Evolutionary conservation across 2,888 invertebrate species (phyloP).

Genomic region (Rhingia rostrata): DNA sequence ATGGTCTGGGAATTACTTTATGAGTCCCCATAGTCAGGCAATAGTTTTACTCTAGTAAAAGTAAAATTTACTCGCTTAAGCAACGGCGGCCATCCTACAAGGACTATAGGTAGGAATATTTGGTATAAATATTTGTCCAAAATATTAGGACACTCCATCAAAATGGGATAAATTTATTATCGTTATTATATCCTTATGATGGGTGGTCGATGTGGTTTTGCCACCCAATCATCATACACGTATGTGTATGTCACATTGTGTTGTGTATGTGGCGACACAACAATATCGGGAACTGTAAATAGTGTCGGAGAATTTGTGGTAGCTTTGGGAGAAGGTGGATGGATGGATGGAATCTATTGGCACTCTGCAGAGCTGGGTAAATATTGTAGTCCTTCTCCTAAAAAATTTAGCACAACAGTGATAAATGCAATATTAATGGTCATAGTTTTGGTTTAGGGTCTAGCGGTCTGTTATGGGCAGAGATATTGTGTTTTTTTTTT

Average conservation of each 20-base stretch:
- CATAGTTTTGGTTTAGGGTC: conserved; percentile 51
- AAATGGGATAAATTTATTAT: conserved; percentile 73
- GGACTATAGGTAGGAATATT: background rate
- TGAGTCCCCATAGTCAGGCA: conserved; percentile 51
- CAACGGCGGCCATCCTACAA: background rate
- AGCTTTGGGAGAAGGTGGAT: conserved; percentile 32
- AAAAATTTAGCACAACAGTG: conserved; percentile 46
- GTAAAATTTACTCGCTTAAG: conserved; percentile 57
- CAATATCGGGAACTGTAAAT: conserved; percentile 46
- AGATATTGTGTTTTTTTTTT: background rate
- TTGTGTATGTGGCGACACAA: conserved; percentile 28
- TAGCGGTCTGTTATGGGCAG: background rate
- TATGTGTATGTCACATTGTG: background rate
- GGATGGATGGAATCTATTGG: conserved; percentile 11
- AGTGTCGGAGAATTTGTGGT: conserved; percentile 60
- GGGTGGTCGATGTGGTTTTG: conserved; percentile 63
- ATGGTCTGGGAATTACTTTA: conserved; percentile 62
- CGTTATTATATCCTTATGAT: conserved; percentile 69
- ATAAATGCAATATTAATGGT: conserved; percentile 64
- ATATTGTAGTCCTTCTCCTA: conserved; percentile 20
- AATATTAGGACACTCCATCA: conserved; percentile 73
- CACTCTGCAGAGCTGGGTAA: conserved; percentile 6
- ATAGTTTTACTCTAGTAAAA: conserved; percentile 65
- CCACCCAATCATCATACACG: conserved; percentile 55
- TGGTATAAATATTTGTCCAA: conserved; percentile 37